These are phyloP conservation scores for Lepus oiostolus DNA, from an alignment of 2,797 vertebrate species.

Conservation along the genomic window DNA sequence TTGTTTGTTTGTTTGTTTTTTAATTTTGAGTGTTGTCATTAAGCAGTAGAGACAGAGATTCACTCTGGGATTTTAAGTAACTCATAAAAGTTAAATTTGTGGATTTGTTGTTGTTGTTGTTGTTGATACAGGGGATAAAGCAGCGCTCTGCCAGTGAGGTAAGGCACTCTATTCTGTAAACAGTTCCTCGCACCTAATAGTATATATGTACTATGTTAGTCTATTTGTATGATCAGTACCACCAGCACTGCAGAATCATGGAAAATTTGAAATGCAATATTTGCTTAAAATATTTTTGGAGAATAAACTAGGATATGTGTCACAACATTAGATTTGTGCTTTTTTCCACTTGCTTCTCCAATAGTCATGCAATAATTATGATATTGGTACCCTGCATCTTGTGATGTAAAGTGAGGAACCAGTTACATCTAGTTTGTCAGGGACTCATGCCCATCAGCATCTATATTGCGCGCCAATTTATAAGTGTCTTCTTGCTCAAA, in stretches of 20 bases:
- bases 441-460: background rate
- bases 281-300: background rate
- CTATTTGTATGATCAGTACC: background rate
- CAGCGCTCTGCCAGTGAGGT: background rate
- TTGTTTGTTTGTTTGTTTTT: background rate
- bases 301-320: background rate
- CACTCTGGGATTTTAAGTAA: background rate
- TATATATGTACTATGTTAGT: background rate
- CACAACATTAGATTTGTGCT: background rate
- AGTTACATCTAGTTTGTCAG: too few species aligned
- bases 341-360: background rate
- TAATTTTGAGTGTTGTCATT: background rate
- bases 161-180: background rate
- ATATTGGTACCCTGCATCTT: background rate
- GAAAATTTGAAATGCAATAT: background rate
- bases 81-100: background rate
- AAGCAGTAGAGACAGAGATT: background rate
- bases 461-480: background rate
- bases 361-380: background rate
- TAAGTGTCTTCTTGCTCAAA: background rate
- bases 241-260: background rate
- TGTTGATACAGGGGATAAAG: background rate
- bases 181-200: background rate
- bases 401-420: background rate
- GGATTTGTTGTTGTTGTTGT: background rate